Base-by-base conservation (phyloP, 2,888 invertebrate species). In the Linnaemya tessellans region DNA sequence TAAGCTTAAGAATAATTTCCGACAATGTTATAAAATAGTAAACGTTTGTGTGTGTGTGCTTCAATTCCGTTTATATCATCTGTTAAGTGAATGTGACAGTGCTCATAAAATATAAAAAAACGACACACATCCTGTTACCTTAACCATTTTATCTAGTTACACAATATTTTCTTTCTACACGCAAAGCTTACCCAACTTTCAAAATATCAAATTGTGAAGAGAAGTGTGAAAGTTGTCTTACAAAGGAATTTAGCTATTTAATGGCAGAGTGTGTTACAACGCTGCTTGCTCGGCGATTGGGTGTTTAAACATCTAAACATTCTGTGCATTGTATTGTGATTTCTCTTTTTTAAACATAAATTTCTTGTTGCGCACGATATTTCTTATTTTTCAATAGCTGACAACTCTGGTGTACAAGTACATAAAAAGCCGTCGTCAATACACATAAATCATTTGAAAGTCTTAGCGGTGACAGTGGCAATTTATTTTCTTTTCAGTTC, bases 361-460 rank as follows among this genome's bases (percentile, higher is more conserved):
- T 30, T 30, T 30, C 30, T 30, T 30, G 3, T 30, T 30, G 30
- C 30, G 30, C 30, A 41, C 41, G 1, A 11, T 41, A 11, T 41
- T 3, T 41, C 3, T 41, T 10, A 41, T 11, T 41, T 11, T 41
- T 38, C 10, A 8, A 49, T 1, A 49, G 5, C 1, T 49, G n/a
- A 18, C 7, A 49, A 1, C 4, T 13, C 13, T 54, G 43, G 30
- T 18, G 5, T 46, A n/a, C 18, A 35, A 9, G 10, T 9, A 22
- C 1, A 60, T 15, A 35, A 35, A 46, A 13, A 10, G 7, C 13
- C 20, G 10, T 41, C 10, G 38, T 43, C 22, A 11, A 25, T 25
- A 7, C 13, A 58, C 8, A 58, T 58, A 71, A 71, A 71, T 58
- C 46, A 71, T 58, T 58, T 41, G 43, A 46, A 46, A 58, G 43